Base-by-base conservation (phyloP, 2,888 invertebrate species). In the Nomada hirtipes region DNA sequence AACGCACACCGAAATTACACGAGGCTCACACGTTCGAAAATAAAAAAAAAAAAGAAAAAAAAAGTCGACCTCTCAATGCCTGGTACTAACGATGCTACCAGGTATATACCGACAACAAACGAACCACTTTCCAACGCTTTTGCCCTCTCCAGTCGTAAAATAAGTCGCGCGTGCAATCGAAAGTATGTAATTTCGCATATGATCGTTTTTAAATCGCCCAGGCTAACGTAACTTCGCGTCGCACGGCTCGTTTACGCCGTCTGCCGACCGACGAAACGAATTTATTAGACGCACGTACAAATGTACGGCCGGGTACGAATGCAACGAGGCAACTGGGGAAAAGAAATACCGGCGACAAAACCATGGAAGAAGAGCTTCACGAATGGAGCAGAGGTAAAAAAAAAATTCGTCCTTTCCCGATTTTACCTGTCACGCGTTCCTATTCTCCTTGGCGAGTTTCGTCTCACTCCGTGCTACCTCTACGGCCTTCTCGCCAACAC, bases 341-440 rank as follows among this genome's bases (percentile, higher is more conserved):
- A 23, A 13, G 36, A 44, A 26, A 36, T 53, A 55, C 42, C 15
- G 13, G 42, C n/a, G 15, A 4, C 26, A 67, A 53, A 61, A 18
- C 18, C 42, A n/a, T 10, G 26, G 26, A 15, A 15, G 15, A 52
- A 2, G 55, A 50, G 10, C 15, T 47, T 13, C 4, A 15, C 18
- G 4, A 47, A 47, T 36, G 36, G 29, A 42, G 42, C 13, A n/a
- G 4, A 3, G 18, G 7, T 13, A 10, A 10, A 47, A 44, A 68
- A 60, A 44, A 4, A 20, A 59, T n/a, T 68, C 55, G 2, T 29
- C 15, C 11, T 4, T 18, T 3, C 18, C 44, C 42, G 44, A 36
- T 82, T 74, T 79, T 88, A 88, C 88, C 88, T 88, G 88, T 88
- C 88, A 88, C 87, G 89, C 88, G 88, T 86, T 83, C 81, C 69